These are phyloP conservation scores for Agrypnia vestita DNA, from an alignment of 1,140 invertebrate genomes.

Conservation along the genomic window DNA sequence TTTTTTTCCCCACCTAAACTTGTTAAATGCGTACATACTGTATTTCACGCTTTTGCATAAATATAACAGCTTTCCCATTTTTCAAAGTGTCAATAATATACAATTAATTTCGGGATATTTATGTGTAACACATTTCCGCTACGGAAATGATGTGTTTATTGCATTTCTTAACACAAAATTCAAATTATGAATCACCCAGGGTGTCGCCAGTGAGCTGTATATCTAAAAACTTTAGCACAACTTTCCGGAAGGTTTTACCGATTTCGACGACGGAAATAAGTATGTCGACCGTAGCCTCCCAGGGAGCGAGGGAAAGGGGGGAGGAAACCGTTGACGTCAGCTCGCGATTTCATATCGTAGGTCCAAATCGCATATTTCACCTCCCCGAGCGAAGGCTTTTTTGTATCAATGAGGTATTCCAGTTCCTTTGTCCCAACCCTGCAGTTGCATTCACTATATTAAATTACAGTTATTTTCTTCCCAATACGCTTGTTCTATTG, in stretches of 20 bases:
- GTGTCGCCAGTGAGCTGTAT: neutral
- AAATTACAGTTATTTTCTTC: neutral
- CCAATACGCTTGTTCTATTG: conserved; percentile 6
- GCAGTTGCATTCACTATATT: neutral
- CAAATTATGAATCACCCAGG: neutral
- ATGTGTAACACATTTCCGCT: neutral
- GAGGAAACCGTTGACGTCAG: conserved; percentile 23
- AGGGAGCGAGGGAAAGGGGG: neutral
- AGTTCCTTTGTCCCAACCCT: neutral
- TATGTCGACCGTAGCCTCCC: neutral
- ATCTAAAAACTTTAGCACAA: neutral
- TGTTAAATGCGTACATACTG: no score
- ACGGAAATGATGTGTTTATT: conserved; percentile 1
- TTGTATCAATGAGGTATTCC: conserved; percentile 8
- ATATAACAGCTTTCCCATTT: neutral
- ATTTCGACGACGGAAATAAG: conserved; percentile 19
- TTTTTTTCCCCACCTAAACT: no score
- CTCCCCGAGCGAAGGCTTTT: neutral
- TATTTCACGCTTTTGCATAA: neutral
- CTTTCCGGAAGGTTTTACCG: conserved; percentile 15
- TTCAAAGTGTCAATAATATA: neutral
- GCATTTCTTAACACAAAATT: neutral
- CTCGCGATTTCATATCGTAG: conserved; percentile 18
- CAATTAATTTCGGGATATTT: neutral
- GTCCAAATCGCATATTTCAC: conserved; percentile 27